phyloP scores from a whole-genome alignment of 2,888 invertebrate species.

The Willowsia nigromaculata region DNA sequence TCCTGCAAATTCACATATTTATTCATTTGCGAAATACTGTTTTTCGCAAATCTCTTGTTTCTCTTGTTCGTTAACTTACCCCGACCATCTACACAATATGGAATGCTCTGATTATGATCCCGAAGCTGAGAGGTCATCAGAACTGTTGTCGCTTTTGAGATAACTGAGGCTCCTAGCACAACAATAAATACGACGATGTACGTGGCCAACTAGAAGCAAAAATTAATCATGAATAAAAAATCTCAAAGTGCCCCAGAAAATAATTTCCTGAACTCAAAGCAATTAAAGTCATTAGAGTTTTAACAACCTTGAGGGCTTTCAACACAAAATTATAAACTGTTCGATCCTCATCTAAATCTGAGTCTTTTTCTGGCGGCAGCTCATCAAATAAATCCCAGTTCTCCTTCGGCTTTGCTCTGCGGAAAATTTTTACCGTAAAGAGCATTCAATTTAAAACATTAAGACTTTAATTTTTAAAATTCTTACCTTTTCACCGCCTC shows the following conservation, averaged over 20 bases:
- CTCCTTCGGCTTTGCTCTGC: background rate
- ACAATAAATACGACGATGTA: conserved; percentile 81
- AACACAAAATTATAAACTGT: conserved; percentile 79
- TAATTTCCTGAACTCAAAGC: too few species aligned
- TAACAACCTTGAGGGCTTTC: conserved; percentile 78
- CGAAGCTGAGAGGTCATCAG: conserved; percentile 80
- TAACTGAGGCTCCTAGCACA: conserved; percentile 80
- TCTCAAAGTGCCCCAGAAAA: too few species aligned
- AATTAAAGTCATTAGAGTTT: too few species aligned
- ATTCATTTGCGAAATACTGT: too few species aligned
- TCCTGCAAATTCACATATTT: too few species aligned
- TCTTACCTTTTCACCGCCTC: background rate
- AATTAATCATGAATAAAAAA: conserved; percentile 55
- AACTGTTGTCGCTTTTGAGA: conserved; percentile 80
- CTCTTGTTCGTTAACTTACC: too few species aligned
- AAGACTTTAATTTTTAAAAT: background rate
- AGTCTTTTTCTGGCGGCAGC: conserved; percentile 80
- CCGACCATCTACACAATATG: conserved; percentile 70
- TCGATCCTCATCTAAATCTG: conserved; percentile 79
- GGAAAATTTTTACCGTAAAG: too few species aligned
- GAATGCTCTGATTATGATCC: conserved; percentile 80
- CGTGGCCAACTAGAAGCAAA: conserved; percentile 79
- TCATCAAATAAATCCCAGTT: conserved; percentile 81
- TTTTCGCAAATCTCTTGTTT: too few species aligned
- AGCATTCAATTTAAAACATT: too few species aligned